A percentile compares a stretch with the other conserved stretches of the same genome.
Evolutionary conservation across 2,888 invertebrate species (phyloP).

Genomic region (Subacronicta megacephala): DNA sequence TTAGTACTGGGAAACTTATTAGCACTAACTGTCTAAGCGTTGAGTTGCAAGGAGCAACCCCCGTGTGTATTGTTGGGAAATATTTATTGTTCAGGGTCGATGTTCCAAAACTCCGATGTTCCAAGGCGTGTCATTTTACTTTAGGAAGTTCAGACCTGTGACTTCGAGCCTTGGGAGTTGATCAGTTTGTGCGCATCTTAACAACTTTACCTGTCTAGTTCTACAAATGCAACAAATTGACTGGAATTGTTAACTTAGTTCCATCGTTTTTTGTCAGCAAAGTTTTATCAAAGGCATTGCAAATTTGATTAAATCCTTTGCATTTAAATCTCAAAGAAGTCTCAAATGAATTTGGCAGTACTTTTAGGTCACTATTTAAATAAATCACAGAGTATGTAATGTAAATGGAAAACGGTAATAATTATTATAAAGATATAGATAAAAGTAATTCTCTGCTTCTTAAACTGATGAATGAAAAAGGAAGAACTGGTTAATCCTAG

Average conservation of each 20-base stretch:
- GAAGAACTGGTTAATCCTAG: too few relatives aligned
- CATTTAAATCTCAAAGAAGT: conserved; percentile 2
- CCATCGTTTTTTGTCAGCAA: not conserved
- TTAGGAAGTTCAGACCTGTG: conserved; percentile 25
- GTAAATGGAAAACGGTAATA: too few relatives aligned
- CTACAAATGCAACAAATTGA: conserved; percentile 9
- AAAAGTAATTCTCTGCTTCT: too few relatives aligned
- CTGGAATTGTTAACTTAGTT: not conserved
- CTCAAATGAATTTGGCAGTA: not conserved
- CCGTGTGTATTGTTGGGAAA: conserved; percentile 29
- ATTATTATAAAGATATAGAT: too few relatives aligned
- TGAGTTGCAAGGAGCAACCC: conserved; percentile 23
- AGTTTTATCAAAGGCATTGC: not conserved
- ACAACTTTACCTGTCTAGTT: conserved; percentile 10
- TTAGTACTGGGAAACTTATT: conserved; percentile 49
- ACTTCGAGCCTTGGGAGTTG: not conserved
- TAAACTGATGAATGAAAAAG: too few relatives aligned
- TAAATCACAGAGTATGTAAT: conserved; percentile 2
- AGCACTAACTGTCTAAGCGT: conserved; percentile 36
- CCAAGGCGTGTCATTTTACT: conserved; percentile 13
- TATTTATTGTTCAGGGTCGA: conserved; percentile 38
- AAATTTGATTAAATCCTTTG: not conserved
- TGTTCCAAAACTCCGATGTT: conserved; percentile 9
- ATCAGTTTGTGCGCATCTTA: conserved; percentile 13
- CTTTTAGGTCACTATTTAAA: not conserved